These are phyloP conservation scores for Saturnia japonica DNA, from an alignment of 2,888 invertebrate species.

Conservation along the genomic window DNA sequence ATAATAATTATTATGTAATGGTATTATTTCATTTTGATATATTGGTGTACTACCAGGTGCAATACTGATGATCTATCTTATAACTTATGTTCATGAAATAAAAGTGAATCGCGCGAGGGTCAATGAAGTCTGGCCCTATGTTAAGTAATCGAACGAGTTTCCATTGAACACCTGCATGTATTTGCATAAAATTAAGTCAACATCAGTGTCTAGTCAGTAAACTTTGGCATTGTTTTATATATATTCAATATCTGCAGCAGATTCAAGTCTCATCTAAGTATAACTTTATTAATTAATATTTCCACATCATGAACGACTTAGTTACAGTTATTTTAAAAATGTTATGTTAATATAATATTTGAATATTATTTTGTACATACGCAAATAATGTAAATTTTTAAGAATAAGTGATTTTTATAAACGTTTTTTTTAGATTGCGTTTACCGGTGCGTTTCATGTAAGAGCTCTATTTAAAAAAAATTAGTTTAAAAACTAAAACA, in stretches of 20 bases:
- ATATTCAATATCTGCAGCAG: slow-evolving; percentile 9
- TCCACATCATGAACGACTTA: not conserved
- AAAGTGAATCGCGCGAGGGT: slow-evolving; percentile 53
- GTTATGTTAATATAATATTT: too few relatives aligned
- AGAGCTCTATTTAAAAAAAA: too few relatives aligned
- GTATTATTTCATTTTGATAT: not conserved
- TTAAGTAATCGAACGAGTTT: slow-evolving; percentile 36
- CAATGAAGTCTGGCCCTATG: slow-evolving; percentile 49
- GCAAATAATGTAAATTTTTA: too few relatives aligned
- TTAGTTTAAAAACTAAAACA: too few relatives aligned
- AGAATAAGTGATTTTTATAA: too few relatives aligned
- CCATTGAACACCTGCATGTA: slow-evolving; percentile 27
- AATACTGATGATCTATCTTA: slow-evolving; percentile 28
- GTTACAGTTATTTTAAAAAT: not conserved
- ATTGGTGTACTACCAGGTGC: not conserved
- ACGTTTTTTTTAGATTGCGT: too few relatives aligned
- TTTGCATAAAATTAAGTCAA: slow-evolving; percentile 26
- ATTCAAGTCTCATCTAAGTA: not conserved
- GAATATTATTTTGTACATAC: too few relatives aligned
- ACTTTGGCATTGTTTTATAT: slow-evolving; percentile 12
- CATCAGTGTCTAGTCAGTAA: slow-evolving; percentile 1
- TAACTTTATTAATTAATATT: not conserved
- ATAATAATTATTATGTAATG: not conserved
- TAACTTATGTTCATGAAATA: slow-evolving; percentile 56
- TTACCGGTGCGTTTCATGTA: too few relatives aligned